These are phyloP conservation scores for Psephotus haematonotus DNA, from an alignment of 2,113 vertebrate genomes.

Conservation along the genomic window DNA sequence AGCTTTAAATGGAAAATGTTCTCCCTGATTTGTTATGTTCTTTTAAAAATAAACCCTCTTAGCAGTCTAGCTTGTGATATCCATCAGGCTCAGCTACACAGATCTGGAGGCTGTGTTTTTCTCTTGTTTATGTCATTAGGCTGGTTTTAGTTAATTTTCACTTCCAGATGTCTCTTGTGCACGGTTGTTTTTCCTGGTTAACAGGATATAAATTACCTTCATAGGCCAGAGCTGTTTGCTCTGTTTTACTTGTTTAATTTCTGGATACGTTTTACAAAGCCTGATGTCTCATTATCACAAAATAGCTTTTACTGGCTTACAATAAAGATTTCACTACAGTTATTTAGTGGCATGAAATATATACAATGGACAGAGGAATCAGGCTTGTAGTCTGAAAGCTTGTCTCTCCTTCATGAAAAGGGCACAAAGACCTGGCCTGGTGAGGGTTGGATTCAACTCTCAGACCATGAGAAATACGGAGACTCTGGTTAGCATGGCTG, in stretches of 20 bases:
- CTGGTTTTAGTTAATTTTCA: conserved; percentile 56
- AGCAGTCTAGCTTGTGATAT: neutral
- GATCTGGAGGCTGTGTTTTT: conserved; percentile 30
- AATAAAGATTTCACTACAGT: neutral
- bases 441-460: neutral
- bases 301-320: neutral
- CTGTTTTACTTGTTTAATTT: conserved; percentile 17
- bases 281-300: neutral
- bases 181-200: neutral
- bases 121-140: neutral
- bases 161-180: conserved; percentile 40
- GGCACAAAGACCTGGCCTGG: neutral
- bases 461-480: neutral
- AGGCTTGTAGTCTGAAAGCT: neutral
- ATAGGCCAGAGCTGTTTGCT: neutral
- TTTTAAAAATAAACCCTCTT: neutral
- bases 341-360: neutral
- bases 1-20: conserved; percentile 8
- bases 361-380: neutral
- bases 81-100: neutral
- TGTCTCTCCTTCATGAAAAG: neutral
- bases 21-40: neutral
- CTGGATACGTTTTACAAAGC: neutral
- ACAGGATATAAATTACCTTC: conserved; percentile 19
- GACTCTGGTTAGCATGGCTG: neutral